Evolutionary conservation across 2,113 vertebrate species (phyloP).

Genomic region (Dasyprocta punctata): DNA sequence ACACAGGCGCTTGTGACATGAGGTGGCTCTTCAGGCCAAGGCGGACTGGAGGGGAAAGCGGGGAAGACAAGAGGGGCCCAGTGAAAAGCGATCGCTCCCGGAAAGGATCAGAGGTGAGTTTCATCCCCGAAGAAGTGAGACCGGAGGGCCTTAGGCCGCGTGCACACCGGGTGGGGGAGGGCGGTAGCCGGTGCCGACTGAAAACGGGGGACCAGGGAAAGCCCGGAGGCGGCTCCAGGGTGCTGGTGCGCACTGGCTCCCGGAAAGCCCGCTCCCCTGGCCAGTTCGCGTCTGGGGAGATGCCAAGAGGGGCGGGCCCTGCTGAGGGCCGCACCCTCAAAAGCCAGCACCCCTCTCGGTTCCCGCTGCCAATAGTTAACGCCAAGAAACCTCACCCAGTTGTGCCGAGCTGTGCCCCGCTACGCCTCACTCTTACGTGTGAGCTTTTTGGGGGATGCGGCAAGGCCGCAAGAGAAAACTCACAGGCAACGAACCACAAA

Average conservation of each 20-base stretch:
- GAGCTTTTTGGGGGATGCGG: background rate
- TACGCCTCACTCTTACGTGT: background rate
- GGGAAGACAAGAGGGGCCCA: background rate
- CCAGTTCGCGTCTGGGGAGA: too few relatives aligned
- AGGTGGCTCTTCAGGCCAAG: background rate
- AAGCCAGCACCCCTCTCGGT: background rate
- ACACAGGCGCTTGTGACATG: background rate
- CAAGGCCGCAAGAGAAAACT: background rate
- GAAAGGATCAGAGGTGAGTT: background rate
- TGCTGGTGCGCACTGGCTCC: background rate
- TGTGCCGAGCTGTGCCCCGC: rapidly evolving
- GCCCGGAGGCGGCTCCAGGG: background rate
- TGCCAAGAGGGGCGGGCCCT: background rate
- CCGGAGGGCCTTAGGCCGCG: background rate
- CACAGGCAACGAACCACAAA: background rate
- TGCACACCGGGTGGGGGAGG: background rate
- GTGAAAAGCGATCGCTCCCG: background rate
- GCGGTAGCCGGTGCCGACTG: background rate
- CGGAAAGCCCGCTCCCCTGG: background rate
- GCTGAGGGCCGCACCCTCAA: rapidly evolving
- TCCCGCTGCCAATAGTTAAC: background rate
- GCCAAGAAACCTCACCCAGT: background rate
- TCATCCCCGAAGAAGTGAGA: background rate
- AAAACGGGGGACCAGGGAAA: background rate
- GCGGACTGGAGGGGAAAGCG: background rate